phyloP scores from a whole-genome alignment of 2,888 invertebrate genomes.

The Heliconius erato region DNA sequence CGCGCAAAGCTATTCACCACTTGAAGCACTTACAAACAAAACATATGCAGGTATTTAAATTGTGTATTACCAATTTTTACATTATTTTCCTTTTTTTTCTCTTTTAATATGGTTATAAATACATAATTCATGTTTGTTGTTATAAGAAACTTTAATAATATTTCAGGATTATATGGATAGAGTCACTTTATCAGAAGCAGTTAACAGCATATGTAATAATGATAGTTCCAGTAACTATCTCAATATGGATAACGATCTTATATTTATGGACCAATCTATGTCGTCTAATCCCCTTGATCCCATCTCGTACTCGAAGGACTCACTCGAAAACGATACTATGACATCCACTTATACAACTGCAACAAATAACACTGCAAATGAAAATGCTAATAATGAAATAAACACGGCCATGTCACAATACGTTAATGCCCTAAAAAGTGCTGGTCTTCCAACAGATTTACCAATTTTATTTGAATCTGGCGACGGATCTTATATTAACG shows the following conservation, averaged over 20 bases:
- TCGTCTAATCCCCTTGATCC: conserved; percentile 72
- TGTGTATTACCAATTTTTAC: background rate
- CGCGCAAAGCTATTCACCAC: conserved; percentile 80
- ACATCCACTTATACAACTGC: conserved; percentile 68
- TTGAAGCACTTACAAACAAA: conserved; percentile 77
- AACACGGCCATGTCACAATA: conserved; percentile 81
- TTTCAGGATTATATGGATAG: conserved; percentile 81
- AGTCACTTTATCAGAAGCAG: conserved; percentile 78
- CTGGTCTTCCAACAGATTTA: conserved; percentile 78
- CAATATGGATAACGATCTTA: conserved; percentile 76
- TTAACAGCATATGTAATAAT: conserved; percentile 79
- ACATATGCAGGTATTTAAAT: conserved; percentile 73
- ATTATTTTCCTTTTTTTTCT: background rate
- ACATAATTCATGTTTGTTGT: background rate
- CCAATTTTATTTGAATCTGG: conserved; percentile 88
- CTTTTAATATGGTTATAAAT: background rate
- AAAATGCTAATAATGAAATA: conserved; percentile 65
- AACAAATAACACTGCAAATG: conserved; percentile 62
- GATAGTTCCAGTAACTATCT: conserved; percentile 72
- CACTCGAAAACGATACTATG: conserved; percentile 69
- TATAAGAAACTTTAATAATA: conserved; percentile 5
- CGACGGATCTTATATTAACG: conserved; percentile 87
- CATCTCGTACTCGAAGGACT: conserved; percentile 70
- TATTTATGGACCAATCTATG: conserved; percentile 77
- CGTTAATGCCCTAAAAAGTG: conserved; percentile 81